Percentiles rank a stretch among this genome's conserved stretches.
Evolutionary conservation across 2,797 vertebrate species (phyloP).

Genomic region (Premnoplex brunnescens): DNA sequence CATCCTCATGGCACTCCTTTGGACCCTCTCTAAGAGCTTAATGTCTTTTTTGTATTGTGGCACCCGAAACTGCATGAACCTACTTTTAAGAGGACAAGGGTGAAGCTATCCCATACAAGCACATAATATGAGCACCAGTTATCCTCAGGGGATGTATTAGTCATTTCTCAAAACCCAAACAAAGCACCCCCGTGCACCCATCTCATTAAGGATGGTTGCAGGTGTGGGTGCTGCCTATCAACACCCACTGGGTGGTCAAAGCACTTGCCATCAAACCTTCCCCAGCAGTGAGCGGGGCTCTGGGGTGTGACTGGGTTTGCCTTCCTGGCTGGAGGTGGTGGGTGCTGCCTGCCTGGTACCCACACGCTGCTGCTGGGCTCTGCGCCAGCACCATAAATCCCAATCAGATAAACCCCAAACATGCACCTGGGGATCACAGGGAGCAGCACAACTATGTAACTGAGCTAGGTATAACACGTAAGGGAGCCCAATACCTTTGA

Average conservation of each 20-base stretch:
- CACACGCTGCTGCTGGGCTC: not conserved
- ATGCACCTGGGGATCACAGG: not conserved
- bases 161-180: not conserved
- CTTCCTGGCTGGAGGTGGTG: not conserved
- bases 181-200: not conserved
- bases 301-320: not conserved
- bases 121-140: not conserved
- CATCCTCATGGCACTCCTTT: not conserved
- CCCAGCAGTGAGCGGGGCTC: not conserved
- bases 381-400: not conserved
- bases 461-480: not conserved
- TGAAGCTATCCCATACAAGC: not conserved
- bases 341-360: not conserved
- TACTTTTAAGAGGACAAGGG: not conserved
- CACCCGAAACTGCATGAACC: not conserved
- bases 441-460: constrained; percentile 17
- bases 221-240: not conserved
- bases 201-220: not conserved
- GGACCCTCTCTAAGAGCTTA: not conserved
- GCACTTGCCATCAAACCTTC: not conserved
- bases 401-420: not conserved
- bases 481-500: constrained; percentile 10
- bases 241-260: not conserved
- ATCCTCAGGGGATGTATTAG: not conserved
- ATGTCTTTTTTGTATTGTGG: not conserved